A percentile compares a stretch with the other conserved stretches of the same genome.
Conservation (phyloP, 2,888 invertebrate genomes). For the Pharmacophagus antenor region DNA sequence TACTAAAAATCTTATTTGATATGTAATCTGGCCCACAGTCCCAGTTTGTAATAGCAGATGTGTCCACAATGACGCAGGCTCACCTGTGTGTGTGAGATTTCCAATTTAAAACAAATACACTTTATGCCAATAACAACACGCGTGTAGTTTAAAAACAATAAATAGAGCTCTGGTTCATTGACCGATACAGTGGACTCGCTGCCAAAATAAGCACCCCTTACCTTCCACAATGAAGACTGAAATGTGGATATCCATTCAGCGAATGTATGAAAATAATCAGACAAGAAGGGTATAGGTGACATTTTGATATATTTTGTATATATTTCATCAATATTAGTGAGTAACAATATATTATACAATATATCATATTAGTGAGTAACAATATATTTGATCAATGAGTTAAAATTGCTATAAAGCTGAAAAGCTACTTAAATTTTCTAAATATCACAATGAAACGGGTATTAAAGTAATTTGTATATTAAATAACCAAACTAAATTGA, state of each 20-base stretch:
- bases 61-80: constrained; percentile 36
- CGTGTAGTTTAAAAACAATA: constrained; percentile 73
- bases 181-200: constrained; percentile 59
- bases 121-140: constrained; percentile 74
- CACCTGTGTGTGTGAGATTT: constrained; percentile 65
- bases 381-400: too few relatives aligned
- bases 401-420: too few relatives aligned
- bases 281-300: background rate
- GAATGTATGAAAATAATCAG: background rate
- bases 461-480: too few relatives aligned
- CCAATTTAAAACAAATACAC: constrained; percentile 74
- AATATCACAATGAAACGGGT: too few relatives aligned
- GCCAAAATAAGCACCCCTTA: constrained; percentile 74
- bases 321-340: too few relatives aligned
- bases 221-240: constrained; percentile 53
- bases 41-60: constrained; percentile 15
- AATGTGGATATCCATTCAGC: constrained; percentile 26
- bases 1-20: constrained; percentile 5
- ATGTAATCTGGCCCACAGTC: constrained; percentile 1
- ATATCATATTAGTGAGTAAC: too few relatives aligned
- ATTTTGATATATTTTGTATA: too few relatives aligned
- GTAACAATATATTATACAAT: too few relatives aligned
- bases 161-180: constrained; percentile 64
- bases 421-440: too few relatives aligned
- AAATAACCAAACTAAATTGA: too few relatives aligned